Percentiles rank a stretch among this genome's conserved stretches.
phyloP scores from a whole-genome alignment of 2,888 invertebrate genomes.

The Temnothorax rugatulus region DNA sequence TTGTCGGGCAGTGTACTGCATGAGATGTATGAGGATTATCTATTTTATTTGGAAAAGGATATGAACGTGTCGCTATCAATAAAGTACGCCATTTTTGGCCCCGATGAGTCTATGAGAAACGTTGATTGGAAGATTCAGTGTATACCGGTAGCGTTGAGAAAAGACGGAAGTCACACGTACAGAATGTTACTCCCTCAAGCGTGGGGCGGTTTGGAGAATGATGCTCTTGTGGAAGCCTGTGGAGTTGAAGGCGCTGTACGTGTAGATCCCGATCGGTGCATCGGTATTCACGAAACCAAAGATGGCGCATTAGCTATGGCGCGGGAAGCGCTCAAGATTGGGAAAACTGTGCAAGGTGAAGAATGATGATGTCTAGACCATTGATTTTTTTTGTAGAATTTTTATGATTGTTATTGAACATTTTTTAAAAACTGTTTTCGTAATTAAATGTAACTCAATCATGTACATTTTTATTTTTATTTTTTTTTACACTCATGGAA shows the following conservation, averaged over 20 bases:
- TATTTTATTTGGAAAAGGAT: conserved; percentile 93
- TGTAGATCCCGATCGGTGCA: conserved; percentile 96
- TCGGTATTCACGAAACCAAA: conserved; percentile 94
- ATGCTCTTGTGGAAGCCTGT: conserved; percentile 88
- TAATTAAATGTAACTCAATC: too few species aligned
- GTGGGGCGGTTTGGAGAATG: conserved; percentile 93
- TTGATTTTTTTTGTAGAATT: not conserved
- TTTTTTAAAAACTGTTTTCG: not conserved
- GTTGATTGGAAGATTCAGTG: too few species aligned
- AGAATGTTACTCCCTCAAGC: conserved; percentile 92
- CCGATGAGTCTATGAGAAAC: conserved; percentile 88
- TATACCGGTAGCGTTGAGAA: too few species aligned
- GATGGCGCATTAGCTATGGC: conserved; percentile 96
- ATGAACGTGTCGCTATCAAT: conserved; percentile 89
- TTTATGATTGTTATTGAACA: not conserved
- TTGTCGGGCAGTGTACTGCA: conserved; percentile 89
- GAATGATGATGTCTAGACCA: not conserved
- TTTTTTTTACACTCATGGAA: too few species aligned
- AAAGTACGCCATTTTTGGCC: conserved; percentile 92
- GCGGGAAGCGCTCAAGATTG: conserved; percentile 87
- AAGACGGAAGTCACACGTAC: too few species aligned
- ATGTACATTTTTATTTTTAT: too few species aligned
- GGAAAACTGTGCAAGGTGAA: conserved; percentile 64
- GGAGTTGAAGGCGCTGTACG: conserved; percentile 94
- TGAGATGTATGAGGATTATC: conserved; percentile 98